Percentiles rank a stretch among this genome's conserved stretches.
Conservation (phyloP, 2,888 invertebrate genomes). For the Amphipyra tragopoginis region DNA sequence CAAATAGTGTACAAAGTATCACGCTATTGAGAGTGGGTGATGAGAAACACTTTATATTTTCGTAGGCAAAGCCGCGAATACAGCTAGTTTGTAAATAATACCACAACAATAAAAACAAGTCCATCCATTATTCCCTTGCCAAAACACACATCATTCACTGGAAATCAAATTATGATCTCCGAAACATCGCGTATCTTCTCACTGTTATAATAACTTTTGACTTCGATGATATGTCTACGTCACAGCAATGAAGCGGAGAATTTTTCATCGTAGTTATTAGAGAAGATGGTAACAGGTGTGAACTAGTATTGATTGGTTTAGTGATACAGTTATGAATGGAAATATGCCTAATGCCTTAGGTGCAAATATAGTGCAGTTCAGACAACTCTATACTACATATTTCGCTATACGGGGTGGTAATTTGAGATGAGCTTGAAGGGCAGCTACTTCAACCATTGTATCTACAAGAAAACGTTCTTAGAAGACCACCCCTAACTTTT, state of each 20-base stretch:
- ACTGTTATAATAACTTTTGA: constrained; percentile 29
- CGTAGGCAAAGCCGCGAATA: too few relatives aligned
- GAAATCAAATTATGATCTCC: constrained; percentile 32
- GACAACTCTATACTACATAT: too few relatives aligned
- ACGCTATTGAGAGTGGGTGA: too few relatives aligned
- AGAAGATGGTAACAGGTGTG: constrained; percentile 17
- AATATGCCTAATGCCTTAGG: neutral
- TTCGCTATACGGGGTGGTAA: too few relatives aligned
- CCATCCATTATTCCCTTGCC: constrained; percentile 5
- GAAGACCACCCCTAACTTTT: too few relatives aligned
- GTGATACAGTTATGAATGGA: constrained; percentile 1
- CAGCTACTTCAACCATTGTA: too few relatives aligned
- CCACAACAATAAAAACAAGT: neutral
- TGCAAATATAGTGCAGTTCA: too few relatives aligned
- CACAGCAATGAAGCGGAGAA: constrained; percentile 25
- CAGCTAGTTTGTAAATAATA: too few relatives aligned
- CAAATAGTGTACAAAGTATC: too few relatives aligned
- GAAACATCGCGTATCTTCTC: neutral
- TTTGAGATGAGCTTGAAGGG: too few relatives aligned
- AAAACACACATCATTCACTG: constrained; percentile 15
- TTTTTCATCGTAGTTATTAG: constrained; percentile 34
- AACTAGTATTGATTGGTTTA: constrained; percentile 14
- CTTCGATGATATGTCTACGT: constrained; percentile 39
- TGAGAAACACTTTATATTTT: too few relatives aligned
- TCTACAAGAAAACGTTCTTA: too few relatives aligned